phyloP scores from a whole-genome alignment of 2,888 invertebrate genomes.

The Dilophus febrilis region DNA sequence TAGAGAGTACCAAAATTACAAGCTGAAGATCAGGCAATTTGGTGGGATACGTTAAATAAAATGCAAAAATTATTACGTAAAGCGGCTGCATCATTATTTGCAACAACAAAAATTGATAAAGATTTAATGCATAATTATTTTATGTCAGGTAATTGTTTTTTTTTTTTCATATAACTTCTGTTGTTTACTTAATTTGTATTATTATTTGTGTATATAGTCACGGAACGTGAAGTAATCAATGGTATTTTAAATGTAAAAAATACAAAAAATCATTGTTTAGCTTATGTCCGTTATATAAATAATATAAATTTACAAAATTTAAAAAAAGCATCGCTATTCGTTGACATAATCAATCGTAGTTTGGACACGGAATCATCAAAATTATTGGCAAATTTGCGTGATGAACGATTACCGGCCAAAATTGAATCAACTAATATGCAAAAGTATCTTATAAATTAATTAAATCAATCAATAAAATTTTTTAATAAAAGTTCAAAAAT shows the following conservation, averaged over 20 bases:
- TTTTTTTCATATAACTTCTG: too few species aligned
- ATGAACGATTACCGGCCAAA: constrained; percentile 75
- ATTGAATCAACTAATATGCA: constrained; percentile 79
- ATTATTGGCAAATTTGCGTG: constrained; percentile 71
- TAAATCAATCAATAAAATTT: not conserved
- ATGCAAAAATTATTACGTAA: constrained; percentile 91
- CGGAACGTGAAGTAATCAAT: constrained; percentile 93
- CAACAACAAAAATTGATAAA: constrained; percentile 69
- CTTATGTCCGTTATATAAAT: constrained; percentile 89
- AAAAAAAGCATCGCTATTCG: constrained; percentile 84
- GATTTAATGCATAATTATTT: constrained; percentile 96
- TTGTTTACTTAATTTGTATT: constrained; percentile 8
- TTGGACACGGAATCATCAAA: constrained; percentile 88
- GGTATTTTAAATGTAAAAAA: constrained; percentile 86
- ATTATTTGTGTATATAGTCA: too few species aligned
- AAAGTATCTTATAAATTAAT: constrained; percentile 36
- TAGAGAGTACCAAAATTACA: constrained; percentile 86
- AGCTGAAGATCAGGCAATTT: constrained; percentile 88
- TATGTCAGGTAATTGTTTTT: constrained; percentile 68
- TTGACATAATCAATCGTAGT: constrained; percentile 83
- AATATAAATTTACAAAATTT: constrained; percentile 92
- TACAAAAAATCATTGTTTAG: constrained; percentile 87
- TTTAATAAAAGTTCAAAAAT: not conserved
- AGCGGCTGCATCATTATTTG: constrained; percentile 71
- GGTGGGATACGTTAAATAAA: constrained; percentile 94